phyloP scores from a whole-genome alignment of 2,113 vertebrate genomes.

The Arvicanthis niloticus region DNA sequence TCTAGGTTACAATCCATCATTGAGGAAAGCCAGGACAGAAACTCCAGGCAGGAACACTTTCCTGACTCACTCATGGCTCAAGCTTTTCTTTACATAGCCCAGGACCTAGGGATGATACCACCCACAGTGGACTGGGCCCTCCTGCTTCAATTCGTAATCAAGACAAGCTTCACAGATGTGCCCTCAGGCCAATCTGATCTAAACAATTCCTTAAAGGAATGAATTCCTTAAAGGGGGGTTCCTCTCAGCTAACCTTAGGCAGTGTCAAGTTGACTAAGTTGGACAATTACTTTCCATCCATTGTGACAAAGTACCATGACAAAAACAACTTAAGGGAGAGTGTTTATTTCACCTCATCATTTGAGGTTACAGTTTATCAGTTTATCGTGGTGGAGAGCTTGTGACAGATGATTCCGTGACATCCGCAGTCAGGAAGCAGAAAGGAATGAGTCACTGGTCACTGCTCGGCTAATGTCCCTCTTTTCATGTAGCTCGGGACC shows the following conservation, averaged over 20 bases:
- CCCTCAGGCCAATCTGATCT: neutral
- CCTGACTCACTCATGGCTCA: neutral
- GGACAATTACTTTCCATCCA: neutral
- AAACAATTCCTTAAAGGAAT: too few relatives aligned
- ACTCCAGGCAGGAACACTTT: neutral
- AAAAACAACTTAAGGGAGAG: neutral
- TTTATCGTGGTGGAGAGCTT: too few relatives aligned
- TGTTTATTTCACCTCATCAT: neutral
- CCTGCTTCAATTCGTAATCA: neutral
- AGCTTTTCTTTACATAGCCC: neutral
- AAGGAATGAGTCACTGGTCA: neutral
- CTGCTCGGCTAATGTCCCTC: neutral
- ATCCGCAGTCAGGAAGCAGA: neutral
- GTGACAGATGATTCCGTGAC: neutral
- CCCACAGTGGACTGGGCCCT: neutral
- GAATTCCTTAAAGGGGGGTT: neutral
- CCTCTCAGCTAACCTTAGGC: neutral
- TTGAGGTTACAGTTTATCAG: neutral
- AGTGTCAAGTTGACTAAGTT: neutral
- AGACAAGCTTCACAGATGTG: neutral
- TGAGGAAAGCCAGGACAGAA: neutral
- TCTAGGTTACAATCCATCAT: neutral
- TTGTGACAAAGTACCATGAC: neutral
- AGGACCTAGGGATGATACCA: neutral
- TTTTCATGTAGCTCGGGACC: too few relatives aligned